Percentiles rank a stretch among this genome's conserved stretches.
phyloP scores from a whole-genome alignment of 2,113 vertebrate species.

The Istiophorus platypterus region DNA sequence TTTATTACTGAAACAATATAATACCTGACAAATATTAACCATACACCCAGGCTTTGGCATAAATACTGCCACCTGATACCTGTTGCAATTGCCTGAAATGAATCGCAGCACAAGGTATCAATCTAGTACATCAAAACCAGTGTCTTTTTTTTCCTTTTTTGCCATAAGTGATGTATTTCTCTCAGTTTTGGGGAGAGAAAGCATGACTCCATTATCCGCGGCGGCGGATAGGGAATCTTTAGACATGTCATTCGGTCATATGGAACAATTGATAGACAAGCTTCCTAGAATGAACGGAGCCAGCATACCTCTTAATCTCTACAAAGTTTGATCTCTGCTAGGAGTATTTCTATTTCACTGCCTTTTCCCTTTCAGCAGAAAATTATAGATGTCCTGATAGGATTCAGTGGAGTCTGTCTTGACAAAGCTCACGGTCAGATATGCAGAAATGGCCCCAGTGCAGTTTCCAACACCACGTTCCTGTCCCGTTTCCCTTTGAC shows the following conservation, averaged over 20 bases:
- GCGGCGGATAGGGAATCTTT: conserved; percentile 66
- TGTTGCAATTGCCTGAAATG: conserved; percentile 14
- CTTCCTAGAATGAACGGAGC: conserved; percentile 51
- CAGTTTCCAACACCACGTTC: conserved; percentile 50
- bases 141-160: conserved; percentile 51
- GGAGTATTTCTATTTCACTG: conserved; percentile 45
- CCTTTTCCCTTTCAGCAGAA: conserved; percentile 54
- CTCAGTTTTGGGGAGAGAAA: conserved; percentile 38
- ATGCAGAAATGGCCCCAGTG: conserved; percentile 45
- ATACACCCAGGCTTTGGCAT: neutral
- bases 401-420: conserved; percentile 66
- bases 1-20: conserved; percentile 5
- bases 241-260: conserved; percentile 61
- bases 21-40: conserved; percentile 24
- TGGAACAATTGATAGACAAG: conserved; percentile 67
- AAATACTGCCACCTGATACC: conserved; percentile 4
- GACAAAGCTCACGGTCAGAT: conserved; percentile 62
- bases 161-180: conserved; percentile 38
- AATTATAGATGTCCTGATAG: conserved; percentile 69
- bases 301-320: conserved; percentile 61
- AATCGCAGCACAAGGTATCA: conserved; percentile 35
- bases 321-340: conserved; percentile 56
- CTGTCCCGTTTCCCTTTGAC: conserved; percentile 59
- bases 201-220: conserved; percentile 53
- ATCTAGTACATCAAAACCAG: conserved; percentile 21